Conservation (phyloP, 1,140 invertebrate genomes). For the Drosophila bocqueti region DNA sequence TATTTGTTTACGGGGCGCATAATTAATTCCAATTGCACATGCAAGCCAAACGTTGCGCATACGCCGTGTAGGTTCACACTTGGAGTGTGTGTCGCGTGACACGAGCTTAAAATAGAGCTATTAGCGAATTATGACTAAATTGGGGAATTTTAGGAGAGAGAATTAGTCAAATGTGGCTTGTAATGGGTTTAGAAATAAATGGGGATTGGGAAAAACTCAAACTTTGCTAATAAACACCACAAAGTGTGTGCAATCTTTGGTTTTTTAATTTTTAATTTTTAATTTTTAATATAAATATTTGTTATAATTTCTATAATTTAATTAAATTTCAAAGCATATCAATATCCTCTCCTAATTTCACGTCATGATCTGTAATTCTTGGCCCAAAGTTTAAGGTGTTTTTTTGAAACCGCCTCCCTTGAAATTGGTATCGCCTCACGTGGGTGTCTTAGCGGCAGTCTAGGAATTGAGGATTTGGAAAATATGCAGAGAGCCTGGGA, state of each 20-base stretch:
- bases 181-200: background rate
- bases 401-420: conserved; percentile 60
- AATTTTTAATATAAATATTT: background rate
- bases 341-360: background rate
- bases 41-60: conserved; percentile 62
- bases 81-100: conserved; percentile 13
- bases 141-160: background rate
- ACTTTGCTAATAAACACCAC: background rate
- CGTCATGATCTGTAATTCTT: conserved; percentile 13
- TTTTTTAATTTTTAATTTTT: no score
- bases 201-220: background rate
- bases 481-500: conserved; percentile 34
- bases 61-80: conserved; percentile 40
- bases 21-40: conserved; percentile 79
- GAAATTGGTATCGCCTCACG: conserved; percentile 40
- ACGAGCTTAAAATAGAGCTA: conserved; percentile 25
- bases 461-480: background rate
- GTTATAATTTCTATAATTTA: background rate
- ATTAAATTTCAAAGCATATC: background rate
- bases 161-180: background rate
- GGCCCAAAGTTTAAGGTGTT: conserved; percentile 45
- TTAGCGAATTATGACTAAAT: conserved; percentile 1
- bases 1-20: conserved; percentile 64
- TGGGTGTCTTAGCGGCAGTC: conserved; percentile 53
- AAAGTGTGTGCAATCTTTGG: background rate